Base-by-base conservation (phyloP, 1,140 invertebrate genomes). In the Hermetia illucens region DNA sequence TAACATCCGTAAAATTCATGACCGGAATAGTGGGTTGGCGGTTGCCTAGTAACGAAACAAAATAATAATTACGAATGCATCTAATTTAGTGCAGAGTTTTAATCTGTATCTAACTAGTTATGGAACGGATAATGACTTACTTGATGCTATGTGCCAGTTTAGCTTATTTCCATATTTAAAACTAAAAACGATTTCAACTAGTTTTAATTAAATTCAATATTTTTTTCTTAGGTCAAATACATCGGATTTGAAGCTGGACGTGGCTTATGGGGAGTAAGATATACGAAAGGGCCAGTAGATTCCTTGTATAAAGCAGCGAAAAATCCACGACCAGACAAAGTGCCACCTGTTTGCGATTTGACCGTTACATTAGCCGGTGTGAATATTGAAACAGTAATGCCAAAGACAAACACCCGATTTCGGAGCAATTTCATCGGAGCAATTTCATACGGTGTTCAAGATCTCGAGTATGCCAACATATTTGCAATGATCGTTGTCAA, bases 401-500 rank as follows among this genome's bases (percentile, higher is more conserved):
- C 15, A 71, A 72, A 42, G 58, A 40, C 49, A 5, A 54, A 45
- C 41, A 50, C 49, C 34, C 58, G 51, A 19, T 43, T 47, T 43
- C 59, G 51, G 52, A 55, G 44, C 39, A 53, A 58, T 36, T 46
- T 52, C 6, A 88, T 92, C 21, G 82, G 91, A 45, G 75, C 75
- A 8, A 84, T 87, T 18, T 87, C 82, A 0, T 87, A 90, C 49
- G 85, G 84, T 0, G 84, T 89, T 0, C 83, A 94, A 60, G 92
- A 97, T 61, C 66, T 94, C 35, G 80, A 92, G 10, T 95, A 91
- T 54, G 93, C 89, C 0, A 70, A 89, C 36, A 85, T 95, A 0
- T 95, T 95, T 65, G 87, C 83, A 13, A 94, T 95, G 82, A 95
- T 95, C 42, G 74, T 92, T 3, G 89, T 94, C 0, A 76, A 76